Evolutionary conservation across 2,113 vertebrate species (phyloP), one percentile per base, ranked within the genome.

Genomic region (Boulengeromyrus knoepffleri): DNA sequence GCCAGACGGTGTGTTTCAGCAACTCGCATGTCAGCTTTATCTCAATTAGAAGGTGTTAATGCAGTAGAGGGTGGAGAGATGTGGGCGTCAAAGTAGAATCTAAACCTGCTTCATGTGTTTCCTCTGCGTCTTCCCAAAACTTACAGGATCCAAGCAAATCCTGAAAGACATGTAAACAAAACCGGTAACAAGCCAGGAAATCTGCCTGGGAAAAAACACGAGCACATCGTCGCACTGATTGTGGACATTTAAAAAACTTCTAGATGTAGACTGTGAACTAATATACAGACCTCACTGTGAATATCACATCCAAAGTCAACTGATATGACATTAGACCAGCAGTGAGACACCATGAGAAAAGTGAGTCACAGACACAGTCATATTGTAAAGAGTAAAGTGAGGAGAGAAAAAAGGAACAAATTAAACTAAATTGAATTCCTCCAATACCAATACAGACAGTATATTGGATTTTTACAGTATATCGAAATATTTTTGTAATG

Each of bases 61-160:
- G 47, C 46, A n/a, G 12, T 1, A 31, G 46, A 52, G n/a, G 85
- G 24, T 36, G 5, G 13, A 87, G 49, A 9, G 85, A 4, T 53
- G 9, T 56, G 49, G 84, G 24, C 45, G 8, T 56, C n/a, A 56
- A 46, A 36, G 17, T n/a, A 10, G 12, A 19, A 56, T 49, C 56
- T 88, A 45, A 36, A 95, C 93, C 90, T 85, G 85, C 39, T 89
- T 88, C 87, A 0, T 15, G 0, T 3, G 88, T 0, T 0, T 21
- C 4, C 2, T 8, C 0, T 0, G 88, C 10, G 39, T 93, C 92
- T 49, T 92, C 8, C 95, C 95, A 96, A 91, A 92, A 96, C 45
- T 95, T 95, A 92, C 96, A 96, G 1, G 0, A 70, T 42, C 93
- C 94, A 1, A 27, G 77, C 9, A 52, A 1, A 15, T 0, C 89